phyloP scores from a whole-genome alignment of 2,113 vertebrate species.

The Chloebia gouldiae region DNA sequence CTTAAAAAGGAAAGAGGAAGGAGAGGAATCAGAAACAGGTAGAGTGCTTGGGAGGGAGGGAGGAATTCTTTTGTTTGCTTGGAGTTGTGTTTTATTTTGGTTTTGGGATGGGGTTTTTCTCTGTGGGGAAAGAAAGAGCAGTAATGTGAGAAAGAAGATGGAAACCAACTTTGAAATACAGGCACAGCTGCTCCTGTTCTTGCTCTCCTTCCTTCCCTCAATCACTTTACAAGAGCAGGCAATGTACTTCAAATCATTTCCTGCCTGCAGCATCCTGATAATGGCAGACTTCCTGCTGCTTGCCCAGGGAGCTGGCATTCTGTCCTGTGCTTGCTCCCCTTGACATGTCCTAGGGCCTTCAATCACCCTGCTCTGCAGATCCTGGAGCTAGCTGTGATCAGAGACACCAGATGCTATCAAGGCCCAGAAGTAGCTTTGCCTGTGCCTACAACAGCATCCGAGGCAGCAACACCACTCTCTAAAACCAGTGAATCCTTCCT shows the following conservation, averaged over 20 bases:
- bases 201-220: constrained; percentile 19
- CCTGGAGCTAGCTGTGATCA: background rate
- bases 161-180: constrained; percentile 23
- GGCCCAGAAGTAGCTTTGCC: background rate
- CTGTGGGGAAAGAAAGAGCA: background rate
- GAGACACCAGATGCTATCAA: background rate
- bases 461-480: background rate
- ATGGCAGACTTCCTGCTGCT: constrained; percentile 49
- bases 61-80: background rate
- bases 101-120: background rate
- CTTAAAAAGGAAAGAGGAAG: background rate
- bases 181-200: background rate
- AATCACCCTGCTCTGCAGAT: constrained; percentile 20
- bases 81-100: background rate
- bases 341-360: constrained; percentile 46
- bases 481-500: background rate
- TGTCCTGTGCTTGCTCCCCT: constrained; percentile 35
- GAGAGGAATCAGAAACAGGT: background rate
- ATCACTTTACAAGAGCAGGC: constrained; percentile 20
- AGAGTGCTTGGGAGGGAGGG: fast-evolving
- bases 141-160: background rate
- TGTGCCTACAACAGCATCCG: background rate
- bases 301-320: constrained; percentile 5
- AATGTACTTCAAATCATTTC: constrained; percentile 50
- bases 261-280: constrained; percentile 65